These are phyloP conservation scores for Platycheirus rosarum DNA, from an alignment of 2,888 invertebrate species.

Conservation along the genomic window DNA sequence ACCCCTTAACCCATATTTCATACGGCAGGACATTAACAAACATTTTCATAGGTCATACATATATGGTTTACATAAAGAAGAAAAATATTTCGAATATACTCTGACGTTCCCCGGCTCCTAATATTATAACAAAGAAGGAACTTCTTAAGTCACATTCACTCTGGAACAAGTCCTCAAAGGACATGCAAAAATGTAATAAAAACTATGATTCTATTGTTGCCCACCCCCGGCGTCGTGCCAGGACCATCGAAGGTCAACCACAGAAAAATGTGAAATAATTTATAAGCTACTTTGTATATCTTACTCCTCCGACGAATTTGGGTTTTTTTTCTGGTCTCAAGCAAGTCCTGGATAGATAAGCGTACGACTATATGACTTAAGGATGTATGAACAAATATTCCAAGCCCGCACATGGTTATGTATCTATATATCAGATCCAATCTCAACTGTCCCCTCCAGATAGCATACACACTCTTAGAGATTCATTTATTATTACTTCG, in stretches of 20 bases:
- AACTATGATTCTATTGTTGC: slow-evolving; percentile 61
- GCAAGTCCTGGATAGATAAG: slow-evolving; percentile 22
- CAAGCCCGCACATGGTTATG: slow-evolving; percentile 41
- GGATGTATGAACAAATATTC: slow-evolving; percentile 58
- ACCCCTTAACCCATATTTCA: slow-evolving; percentile 51
- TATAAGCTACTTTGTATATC: slow-evolving; percentile 73
- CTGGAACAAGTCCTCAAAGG: slow-evolving; percentile 47
- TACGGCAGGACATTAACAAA: slow-evolving; percentile 44
- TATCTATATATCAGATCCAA: slow-evolving; percentile 51
- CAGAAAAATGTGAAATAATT: slow-evolving; percentile 68
- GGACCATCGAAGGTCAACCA: slow-evolving; percentile 67
- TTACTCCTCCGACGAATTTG: slow-evolving; percentile 51
- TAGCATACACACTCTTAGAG: slow-evolving; percentile 47
- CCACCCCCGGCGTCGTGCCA: not conserved
- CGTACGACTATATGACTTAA: slow-evolving; percentile 48
- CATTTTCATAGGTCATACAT: slow-evolving; percentile 63
- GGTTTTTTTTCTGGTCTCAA: no score
- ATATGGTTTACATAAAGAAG: slow-evolving; percentile 59
- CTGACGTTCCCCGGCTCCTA: not conserved
- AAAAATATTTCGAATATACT: not conserved
- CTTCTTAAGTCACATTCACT: not conserved
- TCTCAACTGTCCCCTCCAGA: slow-evolving; percentile 56
- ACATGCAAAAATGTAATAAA: slow-evolving; percentile 72
- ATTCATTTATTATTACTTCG: slow-evolving; percentile 74
- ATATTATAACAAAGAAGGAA: not conserved